Percentiles rank a stretch among this genome's conserved stretches.
These are phyloP conservation scores for Istiophorus platypterus DNA, from an alignment of 2,113 vertebrate species.

Conservation along the genomic window DNA sequence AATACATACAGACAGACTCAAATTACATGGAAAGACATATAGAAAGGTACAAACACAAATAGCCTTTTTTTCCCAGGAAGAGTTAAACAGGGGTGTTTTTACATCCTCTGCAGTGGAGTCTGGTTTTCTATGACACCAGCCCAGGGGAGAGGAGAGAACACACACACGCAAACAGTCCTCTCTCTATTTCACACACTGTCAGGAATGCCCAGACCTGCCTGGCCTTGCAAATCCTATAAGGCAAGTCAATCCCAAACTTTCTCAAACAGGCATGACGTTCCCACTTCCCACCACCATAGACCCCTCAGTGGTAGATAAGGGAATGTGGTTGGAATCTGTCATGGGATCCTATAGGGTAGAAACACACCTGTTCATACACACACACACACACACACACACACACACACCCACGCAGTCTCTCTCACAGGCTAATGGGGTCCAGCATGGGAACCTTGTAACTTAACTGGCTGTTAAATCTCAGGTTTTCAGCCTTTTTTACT, in stretches of 20 bases:
- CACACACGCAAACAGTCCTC: slow-evolving; percentile 1
- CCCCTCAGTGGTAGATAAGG: slow-evolving; percentile 48
- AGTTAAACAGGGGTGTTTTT: slow-evolving; percentile 12
- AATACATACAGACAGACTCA: not conserved
- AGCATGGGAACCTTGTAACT: not conserved
- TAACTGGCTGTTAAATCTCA: not conserved
- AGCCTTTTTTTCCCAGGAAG: not conserved
- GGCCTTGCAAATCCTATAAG: slow-evolving; percentile 73
- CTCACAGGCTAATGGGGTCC: not conserved
- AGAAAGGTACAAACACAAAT: not conserved
- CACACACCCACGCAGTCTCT: not conserved
- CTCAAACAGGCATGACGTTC: slow-evolving; percentile 52
- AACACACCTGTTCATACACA: slow-evolving; percentile 37
- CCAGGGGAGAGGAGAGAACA: not conserved
- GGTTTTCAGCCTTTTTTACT: not conserved
- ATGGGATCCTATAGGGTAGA: slow-evolving; percentile 14
- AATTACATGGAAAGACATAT: not conserved
- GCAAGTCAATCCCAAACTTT: slow-evolving; percentile 55
- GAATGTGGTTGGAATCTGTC: slow-evolving; percentile 63
- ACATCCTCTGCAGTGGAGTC: slow-evolving; percentile 6
- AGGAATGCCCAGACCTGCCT: slow-evolving; percentile 76
- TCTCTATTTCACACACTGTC: slow-evolving; percentile 31
- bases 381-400: not conserved
- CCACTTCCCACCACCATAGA: slow-evolving; percentile 55
- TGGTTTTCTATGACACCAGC: slow-evolving; percentile 35